These are phyloP conservation scores for Ascidia mentula DNA, from an alignment of 23 tunicate genomes.

Conservation along the genomic window DNA sequence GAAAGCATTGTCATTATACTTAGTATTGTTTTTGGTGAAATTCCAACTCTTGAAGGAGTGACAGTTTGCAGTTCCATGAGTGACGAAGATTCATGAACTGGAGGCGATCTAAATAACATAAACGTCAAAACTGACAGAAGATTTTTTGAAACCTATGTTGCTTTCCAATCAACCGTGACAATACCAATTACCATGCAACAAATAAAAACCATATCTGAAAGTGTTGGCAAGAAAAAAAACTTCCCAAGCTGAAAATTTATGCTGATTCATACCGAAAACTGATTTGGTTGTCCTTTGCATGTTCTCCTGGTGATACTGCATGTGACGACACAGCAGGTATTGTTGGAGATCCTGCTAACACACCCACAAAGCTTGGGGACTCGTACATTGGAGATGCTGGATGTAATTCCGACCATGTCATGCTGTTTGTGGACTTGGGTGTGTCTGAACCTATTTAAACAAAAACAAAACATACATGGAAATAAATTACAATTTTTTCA, in stretches of 20 bases:
- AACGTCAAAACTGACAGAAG: not conserved
- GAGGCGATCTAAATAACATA: slow-evolving; percentile 26
- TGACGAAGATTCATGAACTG: slow-evolving; percentile 9
- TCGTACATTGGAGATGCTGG: not conserved
- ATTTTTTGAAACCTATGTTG: too few species aligned
- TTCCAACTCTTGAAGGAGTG: slow-evolving; percentile 62
- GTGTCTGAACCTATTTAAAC: not conserved
- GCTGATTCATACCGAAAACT: not conserved
- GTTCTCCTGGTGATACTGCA: not conserved
- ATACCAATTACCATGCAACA: too few species aligned
- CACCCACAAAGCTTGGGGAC: not conserved
- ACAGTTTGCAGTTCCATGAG: slow-evolving; percentile 75
- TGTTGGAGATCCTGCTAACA: not conserved
- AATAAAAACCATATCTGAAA: too few species aligned
- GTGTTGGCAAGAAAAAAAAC: too few species aligned
- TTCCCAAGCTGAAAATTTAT: too few species aligned
- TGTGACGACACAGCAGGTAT: not conserved
- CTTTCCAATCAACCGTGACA: too few species aligned
- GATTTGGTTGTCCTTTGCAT: not conserved
- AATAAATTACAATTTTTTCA: too few species aligned
- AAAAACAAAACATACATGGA: too few species aligned
- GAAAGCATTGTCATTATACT: too few species aligned
- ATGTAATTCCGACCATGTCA: not conserved
- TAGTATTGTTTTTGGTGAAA: slow-evolving; percentile 50
- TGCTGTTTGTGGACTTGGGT: not conserved